Percentiles rank a stretch among this genome's conserved stretches.
Conservation (phyloP, 2,888 invertebrate species). For the Polyommatus icarus region DNA sequence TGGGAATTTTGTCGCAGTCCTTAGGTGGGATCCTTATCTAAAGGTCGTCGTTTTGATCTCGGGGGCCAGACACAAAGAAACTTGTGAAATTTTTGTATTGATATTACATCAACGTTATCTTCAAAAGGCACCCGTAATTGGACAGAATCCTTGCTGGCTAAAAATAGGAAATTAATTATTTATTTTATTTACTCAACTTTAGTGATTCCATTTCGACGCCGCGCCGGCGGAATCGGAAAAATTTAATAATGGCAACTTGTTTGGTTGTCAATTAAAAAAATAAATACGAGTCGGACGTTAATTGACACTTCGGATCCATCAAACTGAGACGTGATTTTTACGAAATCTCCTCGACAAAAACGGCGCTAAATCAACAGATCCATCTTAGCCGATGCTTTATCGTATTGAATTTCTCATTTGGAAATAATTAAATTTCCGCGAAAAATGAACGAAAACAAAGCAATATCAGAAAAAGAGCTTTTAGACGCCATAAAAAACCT, state of each 20-base stretch:
- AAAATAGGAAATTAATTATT: background rate
- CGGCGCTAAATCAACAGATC: constrained; percentile 28
- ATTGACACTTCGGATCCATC: constrained; percentile 32
- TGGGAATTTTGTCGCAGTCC: background rate
- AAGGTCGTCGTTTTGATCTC: background rate
- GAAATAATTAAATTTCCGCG: constrained; percentile 44
- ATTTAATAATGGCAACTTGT: constrained; percentile 25
- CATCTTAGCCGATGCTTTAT: constrained; percentile 33
- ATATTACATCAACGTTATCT: background rate
- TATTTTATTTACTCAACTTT: background rate
- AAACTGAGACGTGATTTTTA: constrained; percentile 28
- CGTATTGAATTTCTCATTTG: constrained; percentile 39
- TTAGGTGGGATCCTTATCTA: background rate
- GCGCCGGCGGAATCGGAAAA: background rate
- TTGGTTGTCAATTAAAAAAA: constrained; percentile 30
- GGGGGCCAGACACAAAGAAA: background rate
- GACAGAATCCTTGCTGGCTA: background rate
- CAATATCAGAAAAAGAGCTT: constrained; percentile 64
- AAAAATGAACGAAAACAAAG: constrained; percentile 59
- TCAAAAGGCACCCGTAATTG: background rate
- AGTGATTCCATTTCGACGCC: background rate
- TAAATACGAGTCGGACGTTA: constrained; percentile 28
- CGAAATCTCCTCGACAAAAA: constrained; percentile 30
- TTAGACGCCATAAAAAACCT: constrained; percentile 66
- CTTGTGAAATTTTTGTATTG: background rate